Conservation (phyloP, 2,113 vertebrate genomes). For the Regulus satrapa region DNA sequence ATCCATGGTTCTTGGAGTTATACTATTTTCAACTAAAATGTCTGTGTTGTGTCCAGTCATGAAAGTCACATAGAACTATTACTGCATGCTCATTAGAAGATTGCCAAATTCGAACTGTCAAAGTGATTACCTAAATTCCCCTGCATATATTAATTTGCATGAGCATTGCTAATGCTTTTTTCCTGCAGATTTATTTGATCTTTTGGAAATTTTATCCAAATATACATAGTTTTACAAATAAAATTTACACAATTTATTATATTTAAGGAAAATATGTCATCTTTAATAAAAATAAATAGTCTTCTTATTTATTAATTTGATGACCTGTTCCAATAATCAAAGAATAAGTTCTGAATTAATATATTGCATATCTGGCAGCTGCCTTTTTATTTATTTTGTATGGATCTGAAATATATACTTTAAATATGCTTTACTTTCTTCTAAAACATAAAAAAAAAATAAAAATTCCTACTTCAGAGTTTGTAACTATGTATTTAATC, state of each 20-base stretch:
- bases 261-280: background rate
- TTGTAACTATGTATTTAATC: background rate
- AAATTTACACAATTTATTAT: background rate
- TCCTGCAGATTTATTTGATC: background rate
- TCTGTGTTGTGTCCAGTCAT: background rate
- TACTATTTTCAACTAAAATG: background rate
- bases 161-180: background rate
- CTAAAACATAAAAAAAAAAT: background rate
- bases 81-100: background rate
- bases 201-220: background rate
- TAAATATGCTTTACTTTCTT: background rate
- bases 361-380: background rate
- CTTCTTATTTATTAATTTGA: background rate
- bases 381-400: background rate
- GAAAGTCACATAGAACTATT: background rate
- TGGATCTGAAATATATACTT: background rate
- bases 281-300: background rate
- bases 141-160: background rate
- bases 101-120: background rate
- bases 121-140: background rate
- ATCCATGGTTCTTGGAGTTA: background rate
- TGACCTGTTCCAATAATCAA: background rate
- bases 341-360: background rate
- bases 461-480: background rate
- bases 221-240: background rate